Percentiles rank a stretch among this genome's conserved stretches.
Evolutionary conservation across 2,888 invertebrate species (phyloP).

Genomic region (Xylocampa areola): DNA sequence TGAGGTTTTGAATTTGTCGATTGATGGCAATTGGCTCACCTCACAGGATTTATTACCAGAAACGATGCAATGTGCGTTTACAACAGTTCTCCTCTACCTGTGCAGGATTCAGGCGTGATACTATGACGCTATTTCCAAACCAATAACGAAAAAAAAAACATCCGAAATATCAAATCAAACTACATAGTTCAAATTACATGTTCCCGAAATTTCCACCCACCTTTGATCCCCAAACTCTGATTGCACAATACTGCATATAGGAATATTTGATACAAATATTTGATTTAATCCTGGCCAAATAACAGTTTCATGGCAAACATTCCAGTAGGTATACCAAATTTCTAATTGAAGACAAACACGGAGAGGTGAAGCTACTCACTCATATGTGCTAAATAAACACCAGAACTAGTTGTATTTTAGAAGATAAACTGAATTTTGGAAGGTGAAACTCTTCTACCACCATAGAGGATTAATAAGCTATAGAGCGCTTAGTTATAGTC

Average conservation of each 20-base stretch:
- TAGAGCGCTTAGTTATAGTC: not conserved
- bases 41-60: too few species aligned
- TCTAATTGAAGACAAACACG: slow-evolving; percentile 52
- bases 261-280: slow-evolving; percentile 34
- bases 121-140: too few species aligned
- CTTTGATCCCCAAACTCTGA: too few species aligned
- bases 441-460: not conserved
- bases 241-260: not conserved
- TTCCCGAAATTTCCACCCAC: too few species aligned
- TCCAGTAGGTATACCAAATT: slow-evolving; percentile 10
- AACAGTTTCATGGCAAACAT: slow-evolving; percentile 31
- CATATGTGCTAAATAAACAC: slow-evolving; percentile 27
- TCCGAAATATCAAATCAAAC: too few species aligned
- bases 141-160: too few species aligned
- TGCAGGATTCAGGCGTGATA: too few species aligned
- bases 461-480: not conserved
- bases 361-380: slow-evolving; percentile 11
- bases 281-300: slow-evolving; percentile 24
- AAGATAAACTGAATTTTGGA: slow-evolving; percentile 25
- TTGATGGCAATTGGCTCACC: too few species aligned
- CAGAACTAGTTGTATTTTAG: not conserved
- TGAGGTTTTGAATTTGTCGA: too few species aligned
- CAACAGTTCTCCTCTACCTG: too few species aligned
- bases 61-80: too few species aligned
- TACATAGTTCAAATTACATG: too few species aligned